A percentile compares a stretch with the other conserved stretches of the same genome.
phyloP scores from a whole-genome alignment of 1,140 invertebrate species.

The Heliconius hewitsoni region DNA sequence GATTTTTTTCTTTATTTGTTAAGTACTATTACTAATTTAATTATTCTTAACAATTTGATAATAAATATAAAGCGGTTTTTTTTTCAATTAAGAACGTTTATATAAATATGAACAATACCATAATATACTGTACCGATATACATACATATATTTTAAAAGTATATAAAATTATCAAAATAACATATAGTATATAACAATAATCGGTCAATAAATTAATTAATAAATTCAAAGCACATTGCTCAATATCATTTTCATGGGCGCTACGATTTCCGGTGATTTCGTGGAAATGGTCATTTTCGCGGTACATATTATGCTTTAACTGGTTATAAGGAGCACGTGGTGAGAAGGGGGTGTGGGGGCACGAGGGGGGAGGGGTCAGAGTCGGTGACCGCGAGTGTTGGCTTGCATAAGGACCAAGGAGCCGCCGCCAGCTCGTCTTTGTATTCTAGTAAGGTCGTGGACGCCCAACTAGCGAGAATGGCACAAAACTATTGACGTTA shows the following conservation, averaged over 20 bases:
- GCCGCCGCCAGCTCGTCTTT: constrained; percentile 54
- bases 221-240: constrained; percentile 11
- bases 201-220: not conserved
- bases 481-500: constrained; percentile 66
- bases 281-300: constrained; percentile 74
- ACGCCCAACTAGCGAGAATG: constrained; percentile 61
- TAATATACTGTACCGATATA: too few relatives aligned
- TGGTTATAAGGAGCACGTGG: constrained; percentile 51
- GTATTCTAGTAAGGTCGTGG: constrained; percentile 66
- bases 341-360: constrained; percentile 31
- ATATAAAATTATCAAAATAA: not conserved
- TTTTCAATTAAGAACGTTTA: too few relatives aligned
- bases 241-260: constrained; percentile 50
- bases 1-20: not conserved
- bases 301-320: constrained; percentile 52
- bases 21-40: too few relatives aligned
- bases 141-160: too few relatives aligned
- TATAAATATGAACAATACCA: too few relatives aligned
- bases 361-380: constrained; percentile 30
- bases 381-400: constrained; percentile 71
- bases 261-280: constrained; percentile 65
- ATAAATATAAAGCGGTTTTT: too few relatives aligned
- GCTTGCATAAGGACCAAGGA: constrained; percentile 72
- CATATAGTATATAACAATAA: not conserved
- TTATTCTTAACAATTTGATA: too few relatives aligned